Evolutionary conservation across 2,888 invertebrate species (phyloP).

Genomic region (Theretra japonica): DNA sequence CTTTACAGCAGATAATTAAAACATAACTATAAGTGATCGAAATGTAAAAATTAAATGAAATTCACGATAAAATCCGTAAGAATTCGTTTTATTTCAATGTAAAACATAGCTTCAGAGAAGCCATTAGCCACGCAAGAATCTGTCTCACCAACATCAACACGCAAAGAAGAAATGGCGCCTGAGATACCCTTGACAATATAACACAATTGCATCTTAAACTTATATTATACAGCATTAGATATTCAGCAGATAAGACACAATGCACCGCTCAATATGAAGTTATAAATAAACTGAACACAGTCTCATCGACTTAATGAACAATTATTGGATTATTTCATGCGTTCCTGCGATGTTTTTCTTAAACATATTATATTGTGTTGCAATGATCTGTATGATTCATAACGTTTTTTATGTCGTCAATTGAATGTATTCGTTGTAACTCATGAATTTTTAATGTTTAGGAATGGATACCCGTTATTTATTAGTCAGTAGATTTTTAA

Average conservation of each 20-base stretch:
- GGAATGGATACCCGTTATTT: no score
- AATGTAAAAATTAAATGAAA: no score
- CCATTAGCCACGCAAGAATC: no score
- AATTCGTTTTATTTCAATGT: no score
- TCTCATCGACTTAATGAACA: slow-evolving; percentile 25
- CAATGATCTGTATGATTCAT: background rate
- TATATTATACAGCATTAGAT: background rate
- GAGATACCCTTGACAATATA: no score
- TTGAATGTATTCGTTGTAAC: background rate
- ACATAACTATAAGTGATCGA: no score
- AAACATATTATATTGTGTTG: background rate
- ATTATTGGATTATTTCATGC: slow-evolving; percentile 25
- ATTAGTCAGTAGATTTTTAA: no score
- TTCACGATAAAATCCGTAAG: no score
- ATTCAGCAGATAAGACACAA: background rate
- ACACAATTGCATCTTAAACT: background rate
- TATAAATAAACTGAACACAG: slow-evolving; percentile 12
- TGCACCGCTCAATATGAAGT: slow-evolving; percentile 7
- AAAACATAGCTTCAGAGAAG: no score
- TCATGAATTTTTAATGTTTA: no score
- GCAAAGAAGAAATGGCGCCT: background rate
- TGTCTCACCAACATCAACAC: no score
- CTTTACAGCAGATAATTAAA: no score
- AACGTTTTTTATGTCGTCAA: background rate
- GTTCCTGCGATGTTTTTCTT: background rate